Evolutionary conservation across 2,888 invertebrate genomes (phyloP).

Genomic region (Dusona sp.): DNA sequence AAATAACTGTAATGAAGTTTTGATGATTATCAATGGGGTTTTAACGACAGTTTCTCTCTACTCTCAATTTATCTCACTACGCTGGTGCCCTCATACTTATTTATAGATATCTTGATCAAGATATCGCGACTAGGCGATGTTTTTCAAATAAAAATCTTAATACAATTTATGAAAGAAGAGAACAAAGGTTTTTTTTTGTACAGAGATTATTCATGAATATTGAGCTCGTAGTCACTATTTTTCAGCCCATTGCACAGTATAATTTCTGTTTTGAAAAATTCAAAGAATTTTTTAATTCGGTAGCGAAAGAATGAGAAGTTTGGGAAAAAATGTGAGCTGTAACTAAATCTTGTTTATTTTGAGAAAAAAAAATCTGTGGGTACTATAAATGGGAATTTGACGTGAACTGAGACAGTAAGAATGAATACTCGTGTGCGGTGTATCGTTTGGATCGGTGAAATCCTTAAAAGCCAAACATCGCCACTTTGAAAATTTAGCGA

Average conservation of each 20-base stretch:
- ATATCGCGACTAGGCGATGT: background rate
- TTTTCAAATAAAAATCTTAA: background rate
- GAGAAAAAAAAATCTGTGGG: background rate
- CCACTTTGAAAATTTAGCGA: slow-evolving; percentile 48
- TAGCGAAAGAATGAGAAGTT: slow-evolving; percentile 13
- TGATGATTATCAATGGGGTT: background rate
- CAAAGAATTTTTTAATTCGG: background rate
- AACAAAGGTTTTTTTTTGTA: background rate
- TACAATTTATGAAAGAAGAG: background rate
- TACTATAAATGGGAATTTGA: slow-evolving; percentile 32
- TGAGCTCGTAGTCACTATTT: background rate
- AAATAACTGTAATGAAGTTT: background rate
- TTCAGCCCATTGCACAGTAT: background rate
- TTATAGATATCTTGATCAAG: background rate
- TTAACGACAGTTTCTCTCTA: background rate
- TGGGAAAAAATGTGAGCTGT: slow-evolving; percentile 17
- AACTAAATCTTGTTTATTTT: slow-evolving; percentile 60
- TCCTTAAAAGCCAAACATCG: slow-evolving; percentile 65
- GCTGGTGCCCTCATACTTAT: background rate
- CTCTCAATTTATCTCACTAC: background rate
- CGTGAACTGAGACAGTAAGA: background rate
- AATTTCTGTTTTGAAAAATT: background rate
- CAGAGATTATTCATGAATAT: background rate
- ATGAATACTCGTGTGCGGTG: slow-evolving; percentile 2
- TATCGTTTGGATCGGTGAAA: slow-evolving; percentile 38